phyloP scores from a whole-genome alignment of 1,140 invertebrate genomes.

The Papilio polyxenes region DNA sequence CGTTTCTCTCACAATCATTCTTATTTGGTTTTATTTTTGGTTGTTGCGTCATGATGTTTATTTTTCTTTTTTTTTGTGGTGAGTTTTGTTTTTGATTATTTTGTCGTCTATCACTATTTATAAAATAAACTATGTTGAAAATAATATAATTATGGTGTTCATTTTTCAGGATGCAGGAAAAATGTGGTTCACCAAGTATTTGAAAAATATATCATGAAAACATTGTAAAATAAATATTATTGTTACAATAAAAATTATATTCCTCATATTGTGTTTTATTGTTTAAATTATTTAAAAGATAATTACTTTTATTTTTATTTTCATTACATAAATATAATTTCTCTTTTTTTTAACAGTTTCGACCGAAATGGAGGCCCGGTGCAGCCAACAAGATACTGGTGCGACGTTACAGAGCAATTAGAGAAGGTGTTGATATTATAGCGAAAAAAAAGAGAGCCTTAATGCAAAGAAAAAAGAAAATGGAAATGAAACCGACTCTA shows the following conservation, averaged over 20 bases:
- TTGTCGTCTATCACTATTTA: background rate
- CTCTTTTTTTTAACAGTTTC: slow-evolving; percentile 54
- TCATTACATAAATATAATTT: background rate
- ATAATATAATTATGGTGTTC: background rate
- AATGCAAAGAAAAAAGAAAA: slow-evolving; percentile 71
- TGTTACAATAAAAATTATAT: background rate
- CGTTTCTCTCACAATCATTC: background rate
- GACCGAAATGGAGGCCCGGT: slow-evolving; percentile 71
- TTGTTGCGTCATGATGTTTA: background rate
- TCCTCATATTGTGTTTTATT: background rate
- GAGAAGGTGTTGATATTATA: slow-evolving; percentile 66
- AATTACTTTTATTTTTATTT: background rate
- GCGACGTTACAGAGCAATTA: slow-evolving; percentile 63
- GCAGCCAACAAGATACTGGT: slow-evolving; percentile 69
- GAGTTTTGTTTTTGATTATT: background rate
- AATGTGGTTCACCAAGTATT: background rate
- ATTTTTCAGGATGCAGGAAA: slow-evolving; percentile 13
- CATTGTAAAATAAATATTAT: slow-evolving; percentile 25
- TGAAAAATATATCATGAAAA: background rate
- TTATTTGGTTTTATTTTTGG: background rate
- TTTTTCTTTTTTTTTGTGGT: slow-evolving; percentile 8
- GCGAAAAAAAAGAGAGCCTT: slow-evolving; percentile 74
- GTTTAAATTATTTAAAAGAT: background rate
- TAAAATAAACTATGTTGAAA: background rate
- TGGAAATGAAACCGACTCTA: slow-evolving; percentile 71